Evolutionary conservation across 1,140 invertebrate genomes (phyloP).

Genomic region (Trichomalopsis sarcophagae): DNA sequence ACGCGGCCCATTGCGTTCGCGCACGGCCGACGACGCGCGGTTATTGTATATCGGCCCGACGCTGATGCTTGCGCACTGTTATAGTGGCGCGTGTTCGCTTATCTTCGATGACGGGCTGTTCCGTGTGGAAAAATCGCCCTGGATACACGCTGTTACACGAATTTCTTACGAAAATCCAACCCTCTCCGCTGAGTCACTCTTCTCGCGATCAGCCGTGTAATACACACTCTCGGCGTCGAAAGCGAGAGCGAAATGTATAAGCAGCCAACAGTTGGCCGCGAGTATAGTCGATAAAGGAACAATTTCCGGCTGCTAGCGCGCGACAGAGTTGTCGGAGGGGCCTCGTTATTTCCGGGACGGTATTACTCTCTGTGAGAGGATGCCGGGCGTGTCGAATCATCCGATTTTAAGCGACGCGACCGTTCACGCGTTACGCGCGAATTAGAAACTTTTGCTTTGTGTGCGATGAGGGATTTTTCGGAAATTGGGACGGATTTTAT

Average conservation of each 20-base stretch:
- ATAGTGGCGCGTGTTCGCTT: no score
- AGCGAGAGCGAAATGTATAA: background rate
- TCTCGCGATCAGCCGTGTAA: background rate
- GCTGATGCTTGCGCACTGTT: no score
- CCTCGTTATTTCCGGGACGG: conserved; percentile 64
- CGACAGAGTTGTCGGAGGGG: conserved; percentile 40
- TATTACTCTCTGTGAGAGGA: conserved; percentile 61
- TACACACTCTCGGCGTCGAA: background rate
- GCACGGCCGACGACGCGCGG: background rate
- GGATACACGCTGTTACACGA: no score
- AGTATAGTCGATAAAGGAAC: conserved; percentile 61
- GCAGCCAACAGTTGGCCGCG: conserved; percentile 14
- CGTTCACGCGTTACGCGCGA: conserved; percentile 1
- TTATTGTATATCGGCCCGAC: no score
- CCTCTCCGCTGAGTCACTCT: background rate
- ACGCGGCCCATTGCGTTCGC: conserved; percentile 47
- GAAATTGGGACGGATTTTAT: conserved; percentile 2
- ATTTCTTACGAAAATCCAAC: no score
- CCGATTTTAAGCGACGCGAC: background rate
- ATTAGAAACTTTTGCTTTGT: conserved; percentile 23
- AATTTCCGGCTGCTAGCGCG: conserved; percentile 63
- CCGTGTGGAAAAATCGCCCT: no score
- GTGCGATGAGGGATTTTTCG: no score
- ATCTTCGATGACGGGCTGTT: no score
- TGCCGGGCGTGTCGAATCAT: conserved; percentile 49